Percentiles rank a stretch among this genome's conserved stretches.
These are phyloP conservation scores for Actinopyga echinites DNA, from an alignment of 53 echinoderm and acorn worm species.

Conservation along the genomic window DNA sequence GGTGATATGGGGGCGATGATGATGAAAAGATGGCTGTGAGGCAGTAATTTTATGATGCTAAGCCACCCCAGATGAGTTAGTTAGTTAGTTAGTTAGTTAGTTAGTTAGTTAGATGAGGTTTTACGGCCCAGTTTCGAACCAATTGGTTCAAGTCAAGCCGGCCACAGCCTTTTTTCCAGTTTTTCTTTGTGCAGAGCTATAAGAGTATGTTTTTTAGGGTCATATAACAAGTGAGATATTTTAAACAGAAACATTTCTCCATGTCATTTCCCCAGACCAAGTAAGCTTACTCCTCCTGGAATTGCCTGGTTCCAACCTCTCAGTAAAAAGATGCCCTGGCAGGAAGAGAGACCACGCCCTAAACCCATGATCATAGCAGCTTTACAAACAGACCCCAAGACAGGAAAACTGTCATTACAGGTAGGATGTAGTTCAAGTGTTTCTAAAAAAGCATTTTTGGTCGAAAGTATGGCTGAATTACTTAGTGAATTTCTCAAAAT, in stretches of 20 bases:
- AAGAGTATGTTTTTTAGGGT: too few relatives aligned
- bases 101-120: too few relatives aligned
- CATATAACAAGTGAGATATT: not conserved
- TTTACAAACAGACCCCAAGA: conserved; percentile 45
- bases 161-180: too few relatives aligned
- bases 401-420: conserved; percentile 81
- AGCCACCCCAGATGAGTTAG: too few relatives aligned
- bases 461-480: not conserved
- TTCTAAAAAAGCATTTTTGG: not conserved
- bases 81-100: too few relatives aligned
- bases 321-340: conserved; percentile 93
- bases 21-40: too few relatives aligned
- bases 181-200: too few relatives aligned
- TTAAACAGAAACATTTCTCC: not conserved
- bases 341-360: conserved; percentile 46
- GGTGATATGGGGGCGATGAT: too few relatives aligned
- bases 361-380: conserved; percentile 64
- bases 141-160: too few relatives aligned
- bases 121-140: too few relatives aligned
- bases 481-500: too few relatives aligned
- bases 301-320: conserved; percentile 98
- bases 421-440: conserved; percentile 21
- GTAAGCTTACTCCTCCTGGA: conserved; percentile 22
- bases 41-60: too few relatives aligned
- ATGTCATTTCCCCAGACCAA: conserved; percentile 7